Percentiles rank a stretch among this genome's conserved stretches.
phyloP scores from a whole-genome alignment of 2,113 vertebrate species.

The Labeo rohita region DNA sequence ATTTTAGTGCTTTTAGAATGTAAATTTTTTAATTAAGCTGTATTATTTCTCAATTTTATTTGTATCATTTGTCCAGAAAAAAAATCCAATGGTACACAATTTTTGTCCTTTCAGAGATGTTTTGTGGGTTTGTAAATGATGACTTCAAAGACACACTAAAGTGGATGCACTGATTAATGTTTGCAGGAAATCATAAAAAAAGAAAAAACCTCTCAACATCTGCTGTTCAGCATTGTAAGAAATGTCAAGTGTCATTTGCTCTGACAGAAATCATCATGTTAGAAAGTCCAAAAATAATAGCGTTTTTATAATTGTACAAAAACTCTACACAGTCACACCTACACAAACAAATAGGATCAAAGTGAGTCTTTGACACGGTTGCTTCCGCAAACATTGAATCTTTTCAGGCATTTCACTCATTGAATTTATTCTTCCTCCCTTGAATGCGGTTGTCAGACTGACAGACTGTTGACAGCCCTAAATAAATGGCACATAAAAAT shows the following conservation, averaged over 20 bases:
- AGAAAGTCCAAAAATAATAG: not conserved
- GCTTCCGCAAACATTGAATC: conserved; percentile 1
- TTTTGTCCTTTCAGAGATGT: not conserved
- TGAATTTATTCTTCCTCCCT: conserved; percentile 11
- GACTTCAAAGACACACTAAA: not conserved
- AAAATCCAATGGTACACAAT: not conserved
- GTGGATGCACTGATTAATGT: not conserved
- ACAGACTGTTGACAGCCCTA: conserved; percentile 35
- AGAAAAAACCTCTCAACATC: not conserved
- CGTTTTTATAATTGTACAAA: not conserved
- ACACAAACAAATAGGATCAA: not conserved
- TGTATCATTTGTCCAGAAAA: not conserved
- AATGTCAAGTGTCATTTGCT: conserved; percentile 1
- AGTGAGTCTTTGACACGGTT: not conserved
- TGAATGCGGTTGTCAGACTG: conserved; percentile 20
- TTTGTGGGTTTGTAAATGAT: not conserved
- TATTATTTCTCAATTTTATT: too few relatives aligned
- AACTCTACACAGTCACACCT: not conserved
- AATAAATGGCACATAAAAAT: conserved; percentile 40
- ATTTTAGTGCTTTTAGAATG: too few relatives aligned
- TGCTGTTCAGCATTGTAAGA: not conserved
- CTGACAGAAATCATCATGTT: not conserved
- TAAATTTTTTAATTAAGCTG: too few relatives aligned
- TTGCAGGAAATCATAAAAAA: not conserved
- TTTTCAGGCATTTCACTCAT: not conserved